Conservation (phyloP, 2,113 vertebrate genomes). For the Mirza zaza region DNA sequence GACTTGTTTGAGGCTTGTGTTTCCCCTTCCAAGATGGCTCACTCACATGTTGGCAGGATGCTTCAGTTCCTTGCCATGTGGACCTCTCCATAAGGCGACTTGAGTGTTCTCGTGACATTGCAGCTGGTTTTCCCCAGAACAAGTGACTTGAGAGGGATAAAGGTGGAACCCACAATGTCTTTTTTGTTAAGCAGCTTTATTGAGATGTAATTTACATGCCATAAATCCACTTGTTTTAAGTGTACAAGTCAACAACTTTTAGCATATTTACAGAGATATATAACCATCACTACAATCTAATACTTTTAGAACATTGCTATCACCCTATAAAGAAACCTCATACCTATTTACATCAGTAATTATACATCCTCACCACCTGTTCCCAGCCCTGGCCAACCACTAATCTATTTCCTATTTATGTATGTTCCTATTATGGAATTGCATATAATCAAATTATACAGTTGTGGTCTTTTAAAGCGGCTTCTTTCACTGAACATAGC, state of each 20-base stretch:
- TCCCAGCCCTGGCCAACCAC: not conserved
- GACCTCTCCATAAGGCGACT: not conserved
- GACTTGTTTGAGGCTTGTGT: not conserved
- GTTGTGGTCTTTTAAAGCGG: not conserved
- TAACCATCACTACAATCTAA: not conserved
- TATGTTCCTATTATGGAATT: not conserved
- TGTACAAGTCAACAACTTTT: not conserved
- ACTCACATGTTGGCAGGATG: not conserved
- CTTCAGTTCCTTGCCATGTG: not conserved
- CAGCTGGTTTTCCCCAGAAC: not conserved
- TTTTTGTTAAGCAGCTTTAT: conserved; percentile 1
- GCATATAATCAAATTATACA: not conserved
- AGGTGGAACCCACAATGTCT: not conserved
- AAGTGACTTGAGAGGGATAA: not conserved
- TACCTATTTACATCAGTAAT: not conserved
- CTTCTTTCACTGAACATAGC: not conserved
- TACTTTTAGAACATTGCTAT: conserved; percentile 53
- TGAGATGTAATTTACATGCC: not conserved
- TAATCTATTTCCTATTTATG: not conserved
- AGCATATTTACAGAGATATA: conserved; percentile 47
- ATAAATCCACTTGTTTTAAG: not conserved
- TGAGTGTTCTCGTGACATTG: not conserved
- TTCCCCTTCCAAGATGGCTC: not conserved
- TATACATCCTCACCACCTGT: not conserved
- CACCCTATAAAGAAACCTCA: conserved; percentile 1